These are phyloP conservation scores for Montipora efflorescens DNA, from an alignment of 64 coral and sea anemone species.

Conservation along the genomic window DNA sequence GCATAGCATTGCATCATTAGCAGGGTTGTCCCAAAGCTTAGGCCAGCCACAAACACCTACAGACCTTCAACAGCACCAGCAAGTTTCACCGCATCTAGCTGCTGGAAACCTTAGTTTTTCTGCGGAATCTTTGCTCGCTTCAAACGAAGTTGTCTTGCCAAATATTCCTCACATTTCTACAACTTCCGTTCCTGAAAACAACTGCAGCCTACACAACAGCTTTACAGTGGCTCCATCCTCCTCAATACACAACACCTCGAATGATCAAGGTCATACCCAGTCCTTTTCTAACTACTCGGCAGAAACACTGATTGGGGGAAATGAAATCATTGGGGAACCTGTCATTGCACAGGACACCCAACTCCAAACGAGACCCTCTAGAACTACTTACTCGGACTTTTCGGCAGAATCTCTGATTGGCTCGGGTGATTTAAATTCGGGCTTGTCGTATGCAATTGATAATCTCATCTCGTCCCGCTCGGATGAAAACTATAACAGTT, in stretches of 20 bases:
- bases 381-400: constrained; percentile 87
- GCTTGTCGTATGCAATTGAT: constrained; percentile 91
- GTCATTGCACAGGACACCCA: constrained; percentile 53
- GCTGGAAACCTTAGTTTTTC: constrained; percentile 67
- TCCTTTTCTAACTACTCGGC: constrained; percentile 92
- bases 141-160: constrained; percentile 55
- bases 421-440: constrained; percentile 74
- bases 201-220: not conserved
- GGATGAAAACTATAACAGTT: constrained; percentile 71
- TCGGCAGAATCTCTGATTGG: constrained; percentile 90
- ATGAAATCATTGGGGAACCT: constrained; percentile 58
- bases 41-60: constrained; percentile 3
- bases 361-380: constrained; percentile 40
- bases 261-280: constrained; percentile 44
- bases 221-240: constrained; percentile 14
- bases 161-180: constrained; percentile 64
- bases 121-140: constrained; percentile 59
- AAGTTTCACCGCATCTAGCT: constrained; percentile 7
- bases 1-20: constrained; percentile 88
- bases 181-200: constrained; percentile 14
- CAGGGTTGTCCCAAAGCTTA: constrained; percentile 61
- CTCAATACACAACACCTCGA: not conserved
- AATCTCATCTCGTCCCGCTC: constrained; percentile 86
- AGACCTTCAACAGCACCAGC: constrained; percentile 54
- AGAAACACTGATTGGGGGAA: constrained; percentile 83